Conservation (phyloP, 2,113 vertebrate species). For the Oxygymnocypris stewartii region DNA sequence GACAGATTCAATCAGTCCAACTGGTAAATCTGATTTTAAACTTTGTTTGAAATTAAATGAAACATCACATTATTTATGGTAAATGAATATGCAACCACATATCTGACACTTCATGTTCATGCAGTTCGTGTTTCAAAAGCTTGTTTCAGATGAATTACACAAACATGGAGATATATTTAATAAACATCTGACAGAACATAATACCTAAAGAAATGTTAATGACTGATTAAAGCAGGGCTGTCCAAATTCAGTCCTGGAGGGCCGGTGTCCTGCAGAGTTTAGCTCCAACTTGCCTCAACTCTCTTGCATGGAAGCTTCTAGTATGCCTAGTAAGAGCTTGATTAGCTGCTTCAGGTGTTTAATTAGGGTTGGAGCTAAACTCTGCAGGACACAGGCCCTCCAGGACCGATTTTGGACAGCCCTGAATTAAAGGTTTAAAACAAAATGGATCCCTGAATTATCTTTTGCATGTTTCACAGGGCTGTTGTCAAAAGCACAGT, state of each 20-base stretch:
- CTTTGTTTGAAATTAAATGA: not conserved
- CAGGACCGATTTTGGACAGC: no score
- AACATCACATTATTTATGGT: not conserved
- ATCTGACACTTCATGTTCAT: not conserved
- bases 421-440: not conserved
- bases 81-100: not conserved
- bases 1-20: slow-evolving; percentile 7
- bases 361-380: no score
- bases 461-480: not conserved
- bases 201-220: not conserved
- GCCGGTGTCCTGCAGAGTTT: no score
- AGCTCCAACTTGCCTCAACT: no score
- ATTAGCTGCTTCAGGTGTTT: no score
- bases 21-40: slow-evolving; percentile 1
- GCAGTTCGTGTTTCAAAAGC: not conserved
- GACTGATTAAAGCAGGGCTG: not conserved
- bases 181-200: not conserved
- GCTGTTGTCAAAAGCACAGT: not conserved
- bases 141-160: not conserved
- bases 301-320: no score
- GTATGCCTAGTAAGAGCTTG: no score
- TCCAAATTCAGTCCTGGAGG: no score
- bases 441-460: not conserved
- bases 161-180: not conserved
- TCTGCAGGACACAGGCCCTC: no score